Evolutionary conservation across 2,888 invertebrate genomes (phyloP), one percentile per base, ranked within the genome.

Genomic region (Apotomis capreana): DNA sequence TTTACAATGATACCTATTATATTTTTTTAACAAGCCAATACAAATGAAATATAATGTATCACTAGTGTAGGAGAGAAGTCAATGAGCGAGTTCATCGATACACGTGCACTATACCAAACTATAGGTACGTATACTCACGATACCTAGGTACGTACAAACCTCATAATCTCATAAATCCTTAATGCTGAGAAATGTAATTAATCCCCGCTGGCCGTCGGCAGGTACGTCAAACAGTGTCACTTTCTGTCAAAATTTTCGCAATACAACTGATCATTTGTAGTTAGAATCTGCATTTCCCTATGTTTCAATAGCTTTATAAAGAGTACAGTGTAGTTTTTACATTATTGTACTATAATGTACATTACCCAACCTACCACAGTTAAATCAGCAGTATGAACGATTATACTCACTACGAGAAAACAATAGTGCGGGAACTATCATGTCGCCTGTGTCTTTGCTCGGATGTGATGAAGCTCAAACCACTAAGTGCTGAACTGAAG

Each of bases 381-480:
- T 71, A 80, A 80, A 78, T 80, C 76, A 76, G 63, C 83, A 90
- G 80, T 82, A 93, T 92, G 92, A 88, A 92, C 79, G 91, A 93
- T 82, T 92, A 89, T 82, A 77, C 81, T 12, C 86, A 78, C 82
- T 86, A 92, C 55, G 93, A 92, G 76, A 92, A 91, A 84, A 86
- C 84, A 69, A 89, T 92, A 81, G 91, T 93, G 70, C 90, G 92
- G 68, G 93, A 93, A 81, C 82, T 92, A 75, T 89, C 93, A 36
- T 93, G 93, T 81, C 89, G 93, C 49, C 78, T 93, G 77, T 93
- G 93, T 81, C 79, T 93, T 59, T 92, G 92, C 78, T 89, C 86
- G n/a, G 93, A 93, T 79, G 89, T 91, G 26, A 85, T 89, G 55
- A 92, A 90, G 80, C 80, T 93, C 44, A 93, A 92, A 74, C 92